phyloP scores from a whole-genome alignment of 1,140 invertebrate genomes.

The Caenorhabditis tropicalis region DNA sequence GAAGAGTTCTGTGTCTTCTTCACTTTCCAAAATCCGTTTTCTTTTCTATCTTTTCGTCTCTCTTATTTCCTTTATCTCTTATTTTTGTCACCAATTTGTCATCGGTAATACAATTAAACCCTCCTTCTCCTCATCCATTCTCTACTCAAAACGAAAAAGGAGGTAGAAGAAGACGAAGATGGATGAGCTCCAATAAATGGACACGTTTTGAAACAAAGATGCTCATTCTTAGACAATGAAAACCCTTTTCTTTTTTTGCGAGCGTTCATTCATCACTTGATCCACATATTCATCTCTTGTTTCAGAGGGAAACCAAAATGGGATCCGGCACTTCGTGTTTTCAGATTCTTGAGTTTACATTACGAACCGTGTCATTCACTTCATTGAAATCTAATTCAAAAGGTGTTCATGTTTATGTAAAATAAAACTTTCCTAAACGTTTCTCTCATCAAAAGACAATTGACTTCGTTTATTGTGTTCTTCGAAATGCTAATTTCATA shows the following conservation, averaged over 20 bases:
- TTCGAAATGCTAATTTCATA: neutral
- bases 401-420: no score
- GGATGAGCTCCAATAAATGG: conserved; percentile 6
- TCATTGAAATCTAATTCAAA: no score
- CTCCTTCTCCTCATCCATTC: neutral
- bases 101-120: conserved; percentile 41
- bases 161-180: conserved; percentile 34
- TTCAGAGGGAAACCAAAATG: no score
- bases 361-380: no score
- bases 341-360: neutral
- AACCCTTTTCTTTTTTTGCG: no score
- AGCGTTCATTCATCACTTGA: neutral
- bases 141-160: neutral
- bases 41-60: neutral
- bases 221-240: neutral
- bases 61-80: neutral
- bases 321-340: no score
- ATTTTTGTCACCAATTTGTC: conserved; percentile 27
- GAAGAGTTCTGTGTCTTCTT: neutral
- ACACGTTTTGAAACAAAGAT: neutral
- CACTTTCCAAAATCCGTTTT: neutral
- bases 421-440: no score
- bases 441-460: neutral
- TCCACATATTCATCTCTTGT: neutral
- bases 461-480: conserved; percentile 24